Evolutionary conservation across 2,888 invertebrate genomes (phyloP), one percentile per base, ranked within the genome.

Genomic region (Pristionchus arcanus): DNA sequence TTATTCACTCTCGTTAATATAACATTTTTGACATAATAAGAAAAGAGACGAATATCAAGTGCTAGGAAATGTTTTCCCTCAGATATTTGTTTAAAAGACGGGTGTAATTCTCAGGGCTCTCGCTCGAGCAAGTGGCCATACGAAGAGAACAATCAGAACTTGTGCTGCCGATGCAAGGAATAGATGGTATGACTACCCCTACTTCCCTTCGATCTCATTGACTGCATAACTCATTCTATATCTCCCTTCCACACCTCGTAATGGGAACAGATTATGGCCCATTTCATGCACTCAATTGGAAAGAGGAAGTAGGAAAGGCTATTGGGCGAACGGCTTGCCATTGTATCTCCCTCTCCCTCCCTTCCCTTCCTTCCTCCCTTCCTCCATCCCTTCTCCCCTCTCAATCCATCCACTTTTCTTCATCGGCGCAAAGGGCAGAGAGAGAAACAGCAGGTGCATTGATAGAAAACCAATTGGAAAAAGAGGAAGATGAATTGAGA

Each of bases 131-230:
- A 59, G 74, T 34, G 88, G 88, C 9, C 90, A 90, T 68, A 55
- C 55, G 71, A 91, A 92, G 89, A 74, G 91, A 84, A 63, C 89
- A 16, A 71, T 91, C 81, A 55, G 91, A 42, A 89, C 86, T 53
- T 85, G 91, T 49, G 92, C 91, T 42, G 91, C 91, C 5, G 66
- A 74, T 53, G 92, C 91, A 28, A 55, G 90, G 66, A 92, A 92
- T 83, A 59, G 89, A 87, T 91, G 91, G 91, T 92, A 81, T 4
- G 86, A 31, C 31, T 21, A 37, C 28, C 34, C 37, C 37, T 21
- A 16, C 19, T 9, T 34, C 37, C 16, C 31, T 34, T 34, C n/a
- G n/a, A n/a, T n/a, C 37, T 34, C 68, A 28, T 68, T 15, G 4
- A 68, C 68, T 28, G 31, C 15, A 15, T 28, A 28, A 25, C 31